A percentile compares a stretch with the other conserved stretches of the same genome.
Conservation (phyloP, 2,888 invertebrate genomes). For the Siphlonurus alternatus region DNA sequence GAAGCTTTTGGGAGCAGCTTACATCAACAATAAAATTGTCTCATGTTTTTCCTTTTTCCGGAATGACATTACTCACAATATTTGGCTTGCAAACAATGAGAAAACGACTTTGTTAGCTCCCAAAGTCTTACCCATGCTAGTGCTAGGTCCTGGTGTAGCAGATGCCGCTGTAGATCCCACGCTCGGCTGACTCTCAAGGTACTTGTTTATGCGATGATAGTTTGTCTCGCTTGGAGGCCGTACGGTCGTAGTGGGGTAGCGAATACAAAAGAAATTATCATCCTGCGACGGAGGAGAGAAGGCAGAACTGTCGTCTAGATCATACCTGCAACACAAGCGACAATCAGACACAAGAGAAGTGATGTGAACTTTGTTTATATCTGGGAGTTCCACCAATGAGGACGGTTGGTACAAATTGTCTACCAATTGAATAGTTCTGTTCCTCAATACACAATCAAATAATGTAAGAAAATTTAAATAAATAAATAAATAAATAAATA, state of each 20-base stretch:
- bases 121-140: not conserved
- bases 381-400: not conserved
- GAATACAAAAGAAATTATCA: conserved; percentile 53
- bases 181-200: conserved; percentile 4
- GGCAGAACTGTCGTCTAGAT: conserved; percentile 33
- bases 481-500: too few relatives aligned
- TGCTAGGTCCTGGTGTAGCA: not conserved
- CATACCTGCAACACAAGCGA: conserved; percentile 28
- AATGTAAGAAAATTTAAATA: too few relatives aligned
- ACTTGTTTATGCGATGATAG: conserved; percentile 8
- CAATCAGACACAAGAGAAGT: too few relatives aligned
- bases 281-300: conserved; percentile 58
- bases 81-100: too few relatives aligned
- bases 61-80: too few relatives aligned
- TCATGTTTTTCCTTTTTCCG: too few relatives aligned
- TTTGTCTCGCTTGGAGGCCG: conserved; percentile 5
- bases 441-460: too few relatives aligned
- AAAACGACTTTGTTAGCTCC: too few relatives aligned
- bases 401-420: not conserved
- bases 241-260: conserved; percentile 31
- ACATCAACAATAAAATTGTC: too few relatives aligned
- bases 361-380: not conserved
- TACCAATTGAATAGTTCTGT: too few relatives aligned
- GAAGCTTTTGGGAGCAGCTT: too few relatives aligned
- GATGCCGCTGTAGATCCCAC: not conserved